Evolutionary conservation across 2,113 vertebrate genomes (phyloP).

Genomic region (Cairina moschata): DNA sequence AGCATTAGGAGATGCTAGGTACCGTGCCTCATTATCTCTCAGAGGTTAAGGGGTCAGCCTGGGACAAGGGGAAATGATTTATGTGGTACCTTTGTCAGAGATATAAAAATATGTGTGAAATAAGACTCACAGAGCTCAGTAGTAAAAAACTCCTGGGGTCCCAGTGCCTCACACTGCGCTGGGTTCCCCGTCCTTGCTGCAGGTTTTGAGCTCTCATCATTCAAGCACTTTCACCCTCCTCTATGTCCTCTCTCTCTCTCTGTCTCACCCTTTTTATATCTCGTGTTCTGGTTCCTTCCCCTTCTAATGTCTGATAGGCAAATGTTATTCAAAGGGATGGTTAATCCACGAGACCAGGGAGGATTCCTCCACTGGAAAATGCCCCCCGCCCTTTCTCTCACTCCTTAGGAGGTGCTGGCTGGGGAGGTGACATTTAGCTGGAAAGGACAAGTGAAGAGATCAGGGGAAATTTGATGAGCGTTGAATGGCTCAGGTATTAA

Average conservation of each 20-base stretch:
- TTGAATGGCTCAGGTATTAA: neutral
- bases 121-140: constrained; percentile 35
- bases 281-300: neutral
- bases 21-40: constrained; percentile 58
- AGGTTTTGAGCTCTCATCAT: neutral
- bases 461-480: neutral
- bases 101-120: constrained; percentile 51
- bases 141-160: constrained; percentile 39
- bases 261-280: neutral
- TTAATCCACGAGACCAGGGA: neutral
- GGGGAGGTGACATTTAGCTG: neutral
- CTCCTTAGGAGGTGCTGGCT: neutral
- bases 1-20: constrained; percentile 45
- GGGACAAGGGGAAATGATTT: constrained; percentile 67
- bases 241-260: neutral
- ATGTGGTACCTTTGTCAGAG: constrained; percentile 46
- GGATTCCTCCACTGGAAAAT: neutral
- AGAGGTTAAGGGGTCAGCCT: constrained; percentile 54
- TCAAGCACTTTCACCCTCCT: neutral
- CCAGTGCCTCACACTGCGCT: neutral
- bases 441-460: neutral
- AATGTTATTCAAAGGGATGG: neutral
- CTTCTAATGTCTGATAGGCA: neutral
- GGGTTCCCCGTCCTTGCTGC: neutral
- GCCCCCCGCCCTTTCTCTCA: neutral